phyloP scores from a whole-genome alignment of 2,797 vertebrate genomes.

The Hydrocynus forskahlii region DNA sequence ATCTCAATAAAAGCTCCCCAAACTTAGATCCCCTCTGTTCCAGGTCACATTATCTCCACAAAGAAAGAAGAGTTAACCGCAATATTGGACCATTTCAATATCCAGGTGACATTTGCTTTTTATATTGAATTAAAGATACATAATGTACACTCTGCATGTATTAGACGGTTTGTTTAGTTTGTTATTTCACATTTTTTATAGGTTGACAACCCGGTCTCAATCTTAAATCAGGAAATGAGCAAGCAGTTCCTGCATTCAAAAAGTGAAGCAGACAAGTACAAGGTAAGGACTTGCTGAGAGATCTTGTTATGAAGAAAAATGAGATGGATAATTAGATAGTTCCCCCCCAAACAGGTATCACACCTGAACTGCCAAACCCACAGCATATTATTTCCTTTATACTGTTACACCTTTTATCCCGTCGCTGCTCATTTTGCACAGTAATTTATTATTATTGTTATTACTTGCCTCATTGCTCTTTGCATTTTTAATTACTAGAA shows the following conservation, averaged over 20 bases:
- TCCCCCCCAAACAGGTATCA: too few species aligned
- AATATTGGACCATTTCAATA: conserved; percentile 68
- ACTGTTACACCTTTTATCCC: too few species aligned
- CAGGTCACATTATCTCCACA: conserved; percentile 62
- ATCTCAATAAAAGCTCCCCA: not conserved
- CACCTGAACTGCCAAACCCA: too few species aligned
- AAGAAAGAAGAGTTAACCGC: conserved; percentile 66
- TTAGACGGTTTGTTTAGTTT: not conserved
- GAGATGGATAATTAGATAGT: too few species aligned
- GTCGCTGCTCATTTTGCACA: too few species aligned
- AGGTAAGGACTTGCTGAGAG: conserved; percentile 45
- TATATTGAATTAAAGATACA: not conserved
- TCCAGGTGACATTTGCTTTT: conserved; percentile 56
- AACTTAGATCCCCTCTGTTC: conserved; percentile 17
- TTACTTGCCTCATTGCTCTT: too few species aligned
- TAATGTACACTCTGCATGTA: not conserved
- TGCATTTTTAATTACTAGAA: too few species aligned
- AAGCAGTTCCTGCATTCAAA: conserved; percentile 78
- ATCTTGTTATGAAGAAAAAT: not conserved
- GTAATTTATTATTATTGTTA: too few species aligned
- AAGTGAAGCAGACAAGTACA: conserved; percentile 72
- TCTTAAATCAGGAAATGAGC: conserved; percentile 78
- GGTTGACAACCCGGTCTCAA: conserved; percentile 76
- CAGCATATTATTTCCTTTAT: too few species aligned
- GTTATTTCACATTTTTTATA: conserved; percentile 30